Percentiles rank a stretch among this genome's conserved stretches.
Conservation (phyloP, 2,888 invertebrate species). For the Rotaria socialis region DNA sequence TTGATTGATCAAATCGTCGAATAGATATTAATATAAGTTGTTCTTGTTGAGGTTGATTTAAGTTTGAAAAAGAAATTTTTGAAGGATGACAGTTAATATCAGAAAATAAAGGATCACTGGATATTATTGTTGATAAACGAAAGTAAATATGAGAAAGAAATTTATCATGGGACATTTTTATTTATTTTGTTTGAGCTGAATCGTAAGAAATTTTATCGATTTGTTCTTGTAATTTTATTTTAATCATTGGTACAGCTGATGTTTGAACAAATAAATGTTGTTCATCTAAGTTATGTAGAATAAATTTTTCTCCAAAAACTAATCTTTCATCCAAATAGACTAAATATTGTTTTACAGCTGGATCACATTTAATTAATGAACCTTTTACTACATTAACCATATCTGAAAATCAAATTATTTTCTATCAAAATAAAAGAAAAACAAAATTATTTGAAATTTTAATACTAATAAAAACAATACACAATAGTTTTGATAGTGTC, state of each 20-base stretch:
- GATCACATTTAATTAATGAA: slow-evolving; percentile 39
- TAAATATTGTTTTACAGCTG: slow-evolving; percentile 39
- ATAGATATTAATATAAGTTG: neutral
- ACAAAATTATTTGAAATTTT: too few relatives aligned
- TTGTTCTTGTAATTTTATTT: slow-evolving; percentile 21
- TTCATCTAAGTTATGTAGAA: slow-evolving; percentile 37
- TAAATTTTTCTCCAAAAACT: slow-evolving; percentile 35
- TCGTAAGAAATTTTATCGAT: slow-evolving; percentile 37
- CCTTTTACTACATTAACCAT: slow-evolving; percentile 44
- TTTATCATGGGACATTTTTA: neutral
- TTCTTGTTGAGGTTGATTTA: neutral
- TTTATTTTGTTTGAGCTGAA: neutral
- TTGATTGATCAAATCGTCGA: neutral
- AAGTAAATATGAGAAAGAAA: neutral
- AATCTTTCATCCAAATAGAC: slow-evolving; percentile 16
- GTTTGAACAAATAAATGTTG: slow-evolving; percentile 36
- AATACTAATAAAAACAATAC: too few relatives aligned
- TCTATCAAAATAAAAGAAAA: too few relatives aligned
- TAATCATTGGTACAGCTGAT: neutral
- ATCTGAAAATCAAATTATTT: too few relatives aligned
- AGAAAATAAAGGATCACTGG: neutral
- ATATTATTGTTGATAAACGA: neutral
- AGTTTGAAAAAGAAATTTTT: neutral
- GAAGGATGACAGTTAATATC: neutral
- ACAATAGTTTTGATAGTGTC: too few relatives aligned